Conservation (phyloP, 2,113 vertebrate species). For the Poecilia latipinna region DNA sequence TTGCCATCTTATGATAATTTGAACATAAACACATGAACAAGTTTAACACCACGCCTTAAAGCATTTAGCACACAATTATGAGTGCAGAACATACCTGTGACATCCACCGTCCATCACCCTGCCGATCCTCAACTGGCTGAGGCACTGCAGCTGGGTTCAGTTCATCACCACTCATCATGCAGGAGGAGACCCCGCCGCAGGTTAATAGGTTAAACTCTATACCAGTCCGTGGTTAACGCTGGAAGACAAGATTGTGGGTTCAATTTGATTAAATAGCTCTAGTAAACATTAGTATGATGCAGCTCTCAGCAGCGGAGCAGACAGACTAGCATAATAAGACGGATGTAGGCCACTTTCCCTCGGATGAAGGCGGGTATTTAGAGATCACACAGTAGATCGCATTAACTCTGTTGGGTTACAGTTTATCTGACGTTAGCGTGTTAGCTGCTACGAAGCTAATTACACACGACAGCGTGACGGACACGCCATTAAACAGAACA, state of each 20-base stretch:
- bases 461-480: not conserved
- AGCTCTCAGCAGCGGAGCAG: slow-evolving; percentile 12
- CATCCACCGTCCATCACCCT: slow-evolving; percentile 95
- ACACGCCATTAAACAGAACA: not conserved
- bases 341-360: slow-evolving; percentile 48
- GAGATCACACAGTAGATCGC: slow-evolving; percentile 19
- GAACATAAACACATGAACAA: too few relatives aligned
- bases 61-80: too few relatives aligned
- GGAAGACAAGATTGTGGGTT: not conserved
- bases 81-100: slow-evolving; percentile 84
- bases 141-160: slow-evolving; percentile 90
- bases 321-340: slow-evolving; percentile 25
- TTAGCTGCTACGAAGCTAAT: slow-evolving; percentile 40
- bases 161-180: slow-evolving; percentile 89
- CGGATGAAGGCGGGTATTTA: slow-evolving; percentile 8
- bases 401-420: slow-evolving; percentile 11
- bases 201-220: not conserved
- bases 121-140: slow-evolving; percentile 85
- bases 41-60: too few relatives aligned
- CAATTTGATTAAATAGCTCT: not conserved
- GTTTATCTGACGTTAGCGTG: slow-evolving; percentile 38
- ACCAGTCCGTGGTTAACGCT: not conserved
- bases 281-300: slow-evolving; percentile 5
- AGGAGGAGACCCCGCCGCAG: slow-evolving; percentile 23
- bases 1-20: too few relatives aligned